phyloP scores from a whole-genome alignment of 2,113 vertebrate species.

The Numida meleagris region DNA sequence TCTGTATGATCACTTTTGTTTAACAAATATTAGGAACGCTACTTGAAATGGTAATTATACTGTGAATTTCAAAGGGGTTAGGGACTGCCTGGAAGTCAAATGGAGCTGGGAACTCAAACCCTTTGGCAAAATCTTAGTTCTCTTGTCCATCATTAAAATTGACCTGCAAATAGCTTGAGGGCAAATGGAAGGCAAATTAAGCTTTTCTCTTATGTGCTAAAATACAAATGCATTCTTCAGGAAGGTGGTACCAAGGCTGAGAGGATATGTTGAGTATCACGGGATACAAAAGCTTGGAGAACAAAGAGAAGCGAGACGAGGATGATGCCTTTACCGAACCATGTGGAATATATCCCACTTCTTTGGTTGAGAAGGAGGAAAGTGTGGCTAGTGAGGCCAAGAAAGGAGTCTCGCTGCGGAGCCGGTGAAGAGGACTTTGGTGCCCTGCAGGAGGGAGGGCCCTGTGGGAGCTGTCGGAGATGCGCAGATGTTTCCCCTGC shows the following conservation, averaged over 20 bases:
- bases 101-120: not conserved
- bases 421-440: not conserved
- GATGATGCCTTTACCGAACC: not conserved
- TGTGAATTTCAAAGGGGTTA: not conserved
- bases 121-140: not conserved
- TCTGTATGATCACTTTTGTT: not conserved
- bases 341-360: not conserved
- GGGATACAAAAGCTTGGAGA: not conserved
- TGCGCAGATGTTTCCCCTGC: not conserved
- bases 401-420: not conserved
- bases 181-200: not conserved
- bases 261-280: not conserved
- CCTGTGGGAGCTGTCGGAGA: not conserved
- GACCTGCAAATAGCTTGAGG: constrained; percentile 33
- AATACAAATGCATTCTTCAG: not conserved
- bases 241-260: not conserved
- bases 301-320: not conserved
- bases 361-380: not conserved
- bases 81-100: not conserved
- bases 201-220: not conserved
- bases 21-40: not conserved
- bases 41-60: constrained; percentile 6
- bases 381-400: not conserved
- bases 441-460: not conserved
- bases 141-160: constrained; percentile 16